Conservation (phyloP, 2,113 vertebrate species). For the Castor canadensis region DNA sequence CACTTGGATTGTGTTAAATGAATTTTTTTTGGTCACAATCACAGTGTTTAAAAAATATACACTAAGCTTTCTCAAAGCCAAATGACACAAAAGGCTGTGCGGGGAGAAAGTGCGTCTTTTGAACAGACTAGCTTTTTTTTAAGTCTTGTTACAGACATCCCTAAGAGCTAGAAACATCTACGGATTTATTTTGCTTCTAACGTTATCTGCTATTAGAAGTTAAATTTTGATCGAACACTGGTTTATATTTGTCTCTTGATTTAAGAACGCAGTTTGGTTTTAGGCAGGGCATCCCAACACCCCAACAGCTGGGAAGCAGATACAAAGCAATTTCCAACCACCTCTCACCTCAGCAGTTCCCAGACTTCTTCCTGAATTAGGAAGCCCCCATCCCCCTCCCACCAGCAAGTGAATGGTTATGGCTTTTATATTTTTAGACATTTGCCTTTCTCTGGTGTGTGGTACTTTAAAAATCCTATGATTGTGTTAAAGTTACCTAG, state of each 20-base stretch:
- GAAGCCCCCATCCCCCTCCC: no score
- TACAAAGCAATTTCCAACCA: constrained; percentile 43
- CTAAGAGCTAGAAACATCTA: constrained; percentile 19
- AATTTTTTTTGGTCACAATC: background rate
- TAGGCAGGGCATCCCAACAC: constrained; percentile 44
- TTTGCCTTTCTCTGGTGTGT: constrained; percentile 39
- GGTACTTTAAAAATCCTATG: constrained; percentile 9
- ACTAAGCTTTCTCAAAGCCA: background rate
- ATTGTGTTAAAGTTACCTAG: constrained; percentile 63
- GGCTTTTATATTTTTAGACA: constrained; percentile 19
- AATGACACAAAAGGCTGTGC: background rate
- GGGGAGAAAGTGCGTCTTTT: constrained; percentile 61
- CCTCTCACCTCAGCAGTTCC: constrained; percentile 21
- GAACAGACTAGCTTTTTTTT: constrained; percentile 58
- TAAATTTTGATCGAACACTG: background rate
- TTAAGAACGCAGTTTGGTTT: constrained; percentile 72
- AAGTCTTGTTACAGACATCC: constrained; percentile 52
- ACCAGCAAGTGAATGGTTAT: background rate
- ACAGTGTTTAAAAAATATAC: background rate
- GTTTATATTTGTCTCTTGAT: constrained; percentile 66
- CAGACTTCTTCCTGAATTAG: constrained; percentile 69
- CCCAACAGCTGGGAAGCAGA: constrained; percentile 69
- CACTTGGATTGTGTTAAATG: constrained; percentile 6
- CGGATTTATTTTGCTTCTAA: constrained; percentile 59
- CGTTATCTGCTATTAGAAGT: constrained; percentile 17